Base-by-base conservation (phyloP, 2,113 vertebrate species). In the Tychaedon coryphoeus region DNA sequence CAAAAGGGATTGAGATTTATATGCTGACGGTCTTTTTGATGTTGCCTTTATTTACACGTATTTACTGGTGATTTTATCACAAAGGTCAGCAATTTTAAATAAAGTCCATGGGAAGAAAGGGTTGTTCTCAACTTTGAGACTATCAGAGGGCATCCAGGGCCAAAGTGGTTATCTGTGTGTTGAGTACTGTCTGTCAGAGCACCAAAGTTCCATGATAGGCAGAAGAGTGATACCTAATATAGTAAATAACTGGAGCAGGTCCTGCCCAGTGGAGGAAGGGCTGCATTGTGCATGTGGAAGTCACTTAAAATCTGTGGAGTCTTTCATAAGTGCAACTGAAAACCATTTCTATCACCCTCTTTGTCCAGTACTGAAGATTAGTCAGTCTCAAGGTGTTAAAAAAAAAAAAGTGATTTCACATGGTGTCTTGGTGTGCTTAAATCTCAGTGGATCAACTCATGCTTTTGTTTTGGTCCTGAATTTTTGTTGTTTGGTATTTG, bases 1-100 rank as follows among this genome's bases (percentile, higher is more conserved):
- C 15, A 58, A 45, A 58, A 93, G 36, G 53, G 75, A 33, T 24
- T 40, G 34, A 53, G 45, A 19, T 61, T 36, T 90, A 19, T 6
- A 13, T 23, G 22, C 33, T 85, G 57, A 28, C 4, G 26, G 4
- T 64, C 19, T 69, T 23, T 85, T 81, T 31, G 4, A 47, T 93
- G 2, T 61, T 76, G 34, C 25, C 17, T 78, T 71, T 67, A 40
- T 85, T 87, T 40, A 12, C 5, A 2, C 4, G 1, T 0, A 0
- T 64, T 78, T 60, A 9, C 19, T 53, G 31, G 23, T 31, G 24
- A 66, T 54, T 81, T 82, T 45, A 60, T 56, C 42, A 60, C 19
- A 67, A 51, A 82, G 34, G 19, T 90, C 43, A 50, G 47, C 60
- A 47, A 45, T 78, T 85, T 67, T 11, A 71, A 80, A 23, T 36